phyloP scores from a whole-genome alignment of 2,113 vertebrate genomes.

The Haliaeetus leucogaster region DNA sequence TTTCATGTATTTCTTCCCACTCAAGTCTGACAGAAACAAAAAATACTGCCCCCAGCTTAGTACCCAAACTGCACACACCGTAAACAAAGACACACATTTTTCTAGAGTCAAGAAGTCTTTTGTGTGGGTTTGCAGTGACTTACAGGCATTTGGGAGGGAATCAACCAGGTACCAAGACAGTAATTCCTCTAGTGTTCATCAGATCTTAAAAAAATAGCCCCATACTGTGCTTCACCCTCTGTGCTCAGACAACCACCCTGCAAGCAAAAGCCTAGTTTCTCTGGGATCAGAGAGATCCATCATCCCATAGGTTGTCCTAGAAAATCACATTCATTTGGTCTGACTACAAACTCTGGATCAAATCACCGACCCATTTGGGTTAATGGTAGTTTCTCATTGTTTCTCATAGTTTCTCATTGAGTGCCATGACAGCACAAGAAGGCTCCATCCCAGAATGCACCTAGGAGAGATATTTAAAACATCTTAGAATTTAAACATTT shows the following conservation, averaged over 20 bases:
- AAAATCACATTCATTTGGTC: neutral
- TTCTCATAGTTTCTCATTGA: neutral
- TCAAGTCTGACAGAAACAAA: constrained; percentile 39
- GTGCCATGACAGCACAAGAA: neutral
- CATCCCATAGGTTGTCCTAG: neutral
- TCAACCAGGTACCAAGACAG: neutral
- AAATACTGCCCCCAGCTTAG: constrained; percentile 4
- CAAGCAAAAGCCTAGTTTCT: neutral
- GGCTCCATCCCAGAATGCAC: neutral
- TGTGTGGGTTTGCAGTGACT: constrained; percentile 42
- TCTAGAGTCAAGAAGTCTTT: constrained; percentile 45
- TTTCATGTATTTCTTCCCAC: constrained; percentile 39
- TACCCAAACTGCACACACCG: constrained; percentile 36
- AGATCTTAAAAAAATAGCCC: neutral
- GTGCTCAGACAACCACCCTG: neutral
- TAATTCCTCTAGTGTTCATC: neutral
- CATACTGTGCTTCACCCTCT: neutral
- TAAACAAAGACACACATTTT: constrained; percentile 51
- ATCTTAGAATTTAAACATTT: neutral
- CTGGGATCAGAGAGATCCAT: neutral
- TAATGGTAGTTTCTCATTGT: neutral
- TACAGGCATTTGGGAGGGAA: constrained; percentile 24
- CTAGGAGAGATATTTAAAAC: neutral
- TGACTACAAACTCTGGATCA: neutral
- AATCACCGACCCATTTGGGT: neutral